These are phyloP conservation scores for Paratilapia polleni DNA, from an alignment of 2,113 vertebrate genomes.

Conservation along the genomic window DNA sequence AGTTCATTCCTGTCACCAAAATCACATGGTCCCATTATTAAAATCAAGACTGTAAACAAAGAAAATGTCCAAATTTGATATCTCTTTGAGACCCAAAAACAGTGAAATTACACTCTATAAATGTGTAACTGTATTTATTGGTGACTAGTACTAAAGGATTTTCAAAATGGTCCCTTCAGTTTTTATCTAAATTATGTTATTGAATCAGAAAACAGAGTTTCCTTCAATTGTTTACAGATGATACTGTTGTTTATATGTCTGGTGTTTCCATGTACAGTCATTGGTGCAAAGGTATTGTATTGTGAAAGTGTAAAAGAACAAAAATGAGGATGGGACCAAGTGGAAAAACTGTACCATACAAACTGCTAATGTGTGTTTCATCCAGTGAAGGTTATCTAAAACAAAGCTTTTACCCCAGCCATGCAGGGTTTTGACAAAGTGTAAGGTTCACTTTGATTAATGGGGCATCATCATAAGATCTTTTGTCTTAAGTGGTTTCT, in stretches of 20 bases:
- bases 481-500: neutral
- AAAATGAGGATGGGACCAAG: neutral
- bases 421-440: neutral
- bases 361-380: too few species aligned
- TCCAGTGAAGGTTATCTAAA: neutral
- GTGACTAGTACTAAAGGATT: neutral
- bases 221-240: neutral
- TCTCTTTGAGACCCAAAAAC: too few species aligned
- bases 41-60: neutral
- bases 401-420: neutral
- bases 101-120: neutral
- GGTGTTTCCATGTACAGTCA: neutral
- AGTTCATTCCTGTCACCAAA: neutral
- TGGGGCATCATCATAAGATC: neutral
- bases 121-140: neutral
- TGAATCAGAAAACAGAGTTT: neutral
- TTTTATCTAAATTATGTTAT: neutral
- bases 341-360: too few species aligned
- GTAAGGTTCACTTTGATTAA: neutral
- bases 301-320: neutral
- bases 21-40: neutral
- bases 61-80: too few species aligned
- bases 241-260: neutral
- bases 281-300: neutral
- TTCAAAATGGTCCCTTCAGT: neutral